Base-by-base conservation (phyloP, 2,888 invertebrate species). In the Antheraea yamamai region DNA sequence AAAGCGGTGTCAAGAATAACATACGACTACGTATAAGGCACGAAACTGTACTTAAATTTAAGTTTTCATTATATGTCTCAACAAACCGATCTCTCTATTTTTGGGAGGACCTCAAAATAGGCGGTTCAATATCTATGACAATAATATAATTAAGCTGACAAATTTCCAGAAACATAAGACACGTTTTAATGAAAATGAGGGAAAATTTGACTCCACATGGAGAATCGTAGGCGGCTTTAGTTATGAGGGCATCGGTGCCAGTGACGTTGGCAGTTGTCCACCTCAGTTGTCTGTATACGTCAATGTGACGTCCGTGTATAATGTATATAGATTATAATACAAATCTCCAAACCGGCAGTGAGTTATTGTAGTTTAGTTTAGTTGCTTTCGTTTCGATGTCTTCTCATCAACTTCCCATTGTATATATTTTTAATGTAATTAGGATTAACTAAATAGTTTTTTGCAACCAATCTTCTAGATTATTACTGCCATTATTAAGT, bases 241-340 rank as follows among this genome's bases (percentile, higher is more conserved):
- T 26, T 66, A 66, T 30, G 64, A 66, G 64, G 64, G 6, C 30
- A 66, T 26, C 16, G 64, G 26, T 30, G 30, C 64, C 16, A 66
- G 64, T 66, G 64, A 66, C 64, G 64, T 66, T 30, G 30, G 26
- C 30, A 66, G 64, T 30, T 30, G 64, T 66, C 64, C 64, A 64
- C 64, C 64, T 26, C 26, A 26, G 23, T 64, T 26, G 16, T 64
- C 26, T 14, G 64, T 64, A 26, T 26, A 64, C 64, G 64, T 64
- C 64, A 64, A 64, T 64, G 6, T 64, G 64, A 64, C 64, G 64
- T 64, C 26, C 14, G 26, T 64, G 14, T 58, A 58, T 58, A 58
- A 58, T 58, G 58, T 58, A 58, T 7, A 58, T n/a, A 58, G n/a
- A 58, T 52, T 52, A 52, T 18, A 0, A 18, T 52, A 52, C 14